These are phyloP conservation scores for Hirtodrosophila duncani DNA, from an alignment of 2,888 invertebrate genomes.

Conservation along the genomic window DNA sequence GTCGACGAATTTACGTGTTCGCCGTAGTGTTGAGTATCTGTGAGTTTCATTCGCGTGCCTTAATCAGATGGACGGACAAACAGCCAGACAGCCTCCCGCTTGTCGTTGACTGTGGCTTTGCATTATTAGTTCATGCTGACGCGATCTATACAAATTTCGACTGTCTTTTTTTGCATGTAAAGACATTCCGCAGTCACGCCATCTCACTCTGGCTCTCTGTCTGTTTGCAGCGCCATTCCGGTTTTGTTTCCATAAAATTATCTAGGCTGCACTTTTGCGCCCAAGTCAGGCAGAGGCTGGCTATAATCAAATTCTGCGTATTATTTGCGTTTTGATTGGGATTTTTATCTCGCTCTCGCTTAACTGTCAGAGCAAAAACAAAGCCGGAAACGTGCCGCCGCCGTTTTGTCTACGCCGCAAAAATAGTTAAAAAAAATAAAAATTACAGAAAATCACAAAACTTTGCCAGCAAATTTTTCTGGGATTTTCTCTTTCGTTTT, in stretches of 20 bases:
- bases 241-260: conserved; percentile 19
- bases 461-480: conserved; percentile 34
- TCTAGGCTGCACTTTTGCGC: conserved; percentile 34
- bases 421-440: conserved; percentile 21
- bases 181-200: too few relatives aligned
- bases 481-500: neutral
- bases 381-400: conserved; percentile 45
- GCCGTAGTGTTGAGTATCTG: conserved; percentile 20
- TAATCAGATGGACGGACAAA: conserved; percentile 14
- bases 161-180: too few relatives aligned
- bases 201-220: conserved; percentile 6
- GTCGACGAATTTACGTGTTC: conserved; percentile 16
- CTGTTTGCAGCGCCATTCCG: conserved; percentile 1
- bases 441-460: conserved; percentile 29
- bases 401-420: conserved; percentile 60
- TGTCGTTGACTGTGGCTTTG: too few relatives aligned
- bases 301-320: conserved; percentile 57
- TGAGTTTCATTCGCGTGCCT: conserved; percentile 40
- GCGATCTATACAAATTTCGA: conserved; percentile 1
- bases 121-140: too few relatives aligned
- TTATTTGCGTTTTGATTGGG: conserved; percentile 48
- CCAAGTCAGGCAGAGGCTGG: conserved; percentile 7
- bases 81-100: too few relatives aligned
- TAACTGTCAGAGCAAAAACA: neutral
- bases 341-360: conserved; percentile 22